Conservation (phyloP, 2,888 invertebrate genomes). For the Aleiodes leptofemur region DNA sequence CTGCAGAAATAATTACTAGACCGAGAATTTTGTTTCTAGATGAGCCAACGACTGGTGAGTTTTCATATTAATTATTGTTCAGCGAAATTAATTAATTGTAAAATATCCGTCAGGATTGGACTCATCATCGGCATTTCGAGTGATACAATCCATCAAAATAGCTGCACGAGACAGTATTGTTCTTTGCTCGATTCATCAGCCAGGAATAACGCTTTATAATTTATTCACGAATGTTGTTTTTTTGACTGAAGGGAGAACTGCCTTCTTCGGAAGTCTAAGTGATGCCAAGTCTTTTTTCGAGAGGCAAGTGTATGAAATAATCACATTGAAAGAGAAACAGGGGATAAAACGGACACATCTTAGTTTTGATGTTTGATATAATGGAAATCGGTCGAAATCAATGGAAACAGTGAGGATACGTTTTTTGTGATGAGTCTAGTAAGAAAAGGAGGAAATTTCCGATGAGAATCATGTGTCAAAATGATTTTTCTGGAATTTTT, state of each 20-base stretch:
- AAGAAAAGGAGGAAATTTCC: too few relatives aligned
- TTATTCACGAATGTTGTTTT: slow-evolving; percentile 76
- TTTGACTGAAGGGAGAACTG: slow-evolving; percentile 77
- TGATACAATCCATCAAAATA: slow-evolving; percentile 74
- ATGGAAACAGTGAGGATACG: too few relatives aligned
- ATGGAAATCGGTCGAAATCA: too few relatives aligned
- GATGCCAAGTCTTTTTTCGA: slow-evolving; percentile 59
- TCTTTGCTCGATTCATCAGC: slow-evolving; percentile 79
- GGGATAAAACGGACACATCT: too few relatives aligned
- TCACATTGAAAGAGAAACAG: background rate
- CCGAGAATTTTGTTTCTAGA: slow-evolving; percentile 61
- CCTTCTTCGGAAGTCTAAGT: slow-evolving; percentile 66
- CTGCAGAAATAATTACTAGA: slow-evolving; percentile 69
- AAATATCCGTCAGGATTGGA: slow-evolving; percentile 76
- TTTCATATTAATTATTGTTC: slow-evolving; percentile 2
- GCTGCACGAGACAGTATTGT: slow-evolving; percentile 75
- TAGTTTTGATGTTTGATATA: too few relatives aligned
- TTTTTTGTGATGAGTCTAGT: too few relatives aligned
- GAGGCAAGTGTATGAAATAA: slow-evolving; percentile 53
- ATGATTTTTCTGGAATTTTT: too few relatives aligned
- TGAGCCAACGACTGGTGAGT: slow-evolving; percentile 63
- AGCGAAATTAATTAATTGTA: background rate
- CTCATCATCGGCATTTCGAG: slow-evolving; percentile 78
- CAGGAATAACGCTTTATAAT: slow-evolving; percentile 76
- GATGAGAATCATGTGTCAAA: too few relatives aligned